Evolutionary conservation across 1,140 invertebrate species (phyloP).

Genomic region (Xylocopa sonorina): DNA sequence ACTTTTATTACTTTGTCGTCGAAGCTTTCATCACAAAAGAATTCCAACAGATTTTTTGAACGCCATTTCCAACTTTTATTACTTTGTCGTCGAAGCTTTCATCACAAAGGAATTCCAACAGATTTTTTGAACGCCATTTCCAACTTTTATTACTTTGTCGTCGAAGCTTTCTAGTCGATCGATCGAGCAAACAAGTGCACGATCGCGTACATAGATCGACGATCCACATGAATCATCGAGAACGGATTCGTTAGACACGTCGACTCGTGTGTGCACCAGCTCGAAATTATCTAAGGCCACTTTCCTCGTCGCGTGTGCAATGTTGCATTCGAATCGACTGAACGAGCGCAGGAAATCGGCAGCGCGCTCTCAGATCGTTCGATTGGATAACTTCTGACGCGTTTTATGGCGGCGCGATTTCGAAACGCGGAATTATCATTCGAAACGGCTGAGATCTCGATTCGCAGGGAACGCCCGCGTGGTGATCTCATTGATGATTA

Average conservation of each 20-base stretch:
- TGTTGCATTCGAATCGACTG: conserved; percentile 10
- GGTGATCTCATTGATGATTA: conserved; percentile 20
- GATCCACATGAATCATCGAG: background rate
- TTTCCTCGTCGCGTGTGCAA: conserved; percentile 38
- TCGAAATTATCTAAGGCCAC: conserved; percentile 10
- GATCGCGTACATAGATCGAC: background rate
- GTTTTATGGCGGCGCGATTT: background rate
- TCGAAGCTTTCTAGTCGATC: background rate
- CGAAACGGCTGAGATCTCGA: background rate
- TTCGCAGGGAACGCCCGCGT: background rate
- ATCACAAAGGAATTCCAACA: too few species aligned
- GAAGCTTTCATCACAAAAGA: too few species aligned
- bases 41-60: too few species aligned
- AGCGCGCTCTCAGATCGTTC: background rate
- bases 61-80: too few species aligned
- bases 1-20: too few species aligned
- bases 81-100: too few species aligned
- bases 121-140: too few species aligned
- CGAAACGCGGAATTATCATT: background rate
- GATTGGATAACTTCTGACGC: background rate
- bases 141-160: too few species aligned
- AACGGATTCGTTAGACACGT: conserved; percentile 2
- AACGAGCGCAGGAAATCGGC: background rate
- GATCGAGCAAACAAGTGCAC: background rate
- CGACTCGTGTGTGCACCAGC: background rate